A percentile compares a stretch with the other conserved stretches of the same genome.
phyloP scores from a whole-genome alignment of 1,140 invertebrate species.

The Kradibia gibbosae region DNA sequence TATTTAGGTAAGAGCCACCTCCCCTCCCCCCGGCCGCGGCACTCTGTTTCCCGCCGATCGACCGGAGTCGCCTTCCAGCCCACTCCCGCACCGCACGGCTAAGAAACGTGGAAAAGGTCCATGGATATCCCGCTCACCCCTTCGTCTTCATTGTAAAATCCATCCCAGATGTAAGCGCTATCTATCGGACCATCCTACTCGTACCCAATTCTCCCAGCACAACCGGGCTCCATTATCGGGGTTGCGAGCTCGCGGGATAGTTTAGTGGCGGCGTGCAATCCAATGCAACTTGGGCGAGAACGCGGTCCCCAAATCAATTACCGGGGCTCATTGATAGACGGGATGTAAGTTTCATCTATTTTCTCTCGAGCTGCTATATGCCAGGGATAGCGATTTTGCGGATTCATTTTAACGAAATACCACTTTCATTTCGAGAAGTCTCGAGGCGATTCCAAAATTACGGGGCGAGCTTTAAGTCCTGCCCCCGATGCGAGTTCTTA shows the following conservation, averaged over 20 bases:
- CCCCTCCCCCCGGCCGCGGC: background rate
- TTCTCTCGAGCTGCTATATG: background rate
- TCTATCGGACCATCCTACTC: background rate
- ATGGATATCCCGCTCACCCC: conserved; percentile 25
- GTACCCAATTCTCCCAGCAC: background rate
- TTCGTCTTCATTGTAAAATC: conserved; percentile 43
- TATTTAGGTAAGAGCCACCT: conserved; percentile 73
- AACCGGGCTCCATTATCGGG: background rate
- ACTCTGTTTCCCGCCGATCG: background rate
- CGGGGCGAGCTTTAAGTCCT: too few species aligned
- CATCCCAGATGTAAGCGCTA: background rate
- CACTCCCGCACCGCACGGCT: background rate
- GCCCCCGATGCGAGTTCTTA: background rate
- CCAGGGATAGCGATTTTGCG: background rate
- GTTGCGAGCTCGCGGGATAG: background rate
- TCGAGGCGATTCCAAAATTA: background rate
- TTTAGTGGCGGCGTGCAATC: too few species aligned
- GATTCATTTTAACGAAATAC: background rate
- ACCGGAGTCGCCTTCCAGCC: background rate
- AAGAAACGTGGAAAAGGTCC: conserved; percentile 28
- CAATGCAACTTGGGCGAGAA: background rate
- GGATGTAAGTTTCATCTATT: background rate
- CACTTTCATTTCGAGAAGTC: background rate
- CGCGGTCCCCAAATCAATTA: background rate
- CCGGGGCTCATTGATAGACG: background rate